Base-by-base conservation (phyloP, 2,113 vertebrate genomes). In the Entomyzon cyanotis region DNA sequence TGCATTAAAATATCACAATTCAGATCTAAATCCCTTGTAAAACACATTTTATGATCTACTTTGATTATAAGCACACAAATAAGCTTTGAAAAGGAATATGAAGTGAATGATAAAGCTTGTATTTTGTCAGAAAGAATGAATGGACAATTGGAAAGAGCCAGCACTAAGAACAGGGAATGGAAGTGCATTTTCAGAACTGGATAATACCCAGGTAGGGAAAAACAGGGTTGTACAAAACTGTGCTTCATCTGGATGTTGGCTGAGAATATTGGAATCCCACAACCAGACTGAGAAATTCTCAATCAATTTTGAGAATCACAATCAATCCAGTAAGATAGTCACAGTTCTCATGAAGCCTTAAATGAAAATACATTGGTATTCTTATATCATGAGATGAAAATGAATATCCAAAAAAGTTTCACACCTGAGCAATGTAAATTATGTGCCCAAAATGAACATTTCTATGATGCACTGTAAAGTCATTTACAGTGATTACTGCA, bases 241-340 rank as follows among this genome's bases (percentile, higher is more conserved):
- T 56, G 4, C 4, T 89, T 87, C 31, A 31, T 9, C 12, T 31
- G 13, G 14, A 33, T 42, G 5, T 30, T 80, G 33, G 9, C 33
- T 73, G 7, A 62, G 31, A 91, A 31, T 49, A 31, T 10, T 12
- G 27, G 87, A 89, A 74, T 70, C 8, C 10, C 6, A 62, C 28
- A 77, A 80, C 0, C 2, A 62, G 8, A 37, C 3, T 11, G 17
- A 65, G 64, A 91, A 93, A 65, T 8, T 35, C 37, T 44, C 46
- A 75, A 80, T 22, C 0, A 69, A 3, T 53, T 81, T 89, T 56
- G 10, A 3, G 37, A n/a, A n/a, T n/a, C n/a, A n/a, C n/a, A n/a
- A n/a, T n/a, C n/a, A n/a, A n/a, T 49, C 18, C 0, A 0, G 17
- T 49, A 42, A 33, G 14, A 84, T 4, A 67, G 33, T 20, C 23